Percentiles rank a stretch among this genome's conserved stretches.
Evolutionary conservation across 2,797 vertebrate genomes (phyloP).

Genomic region (Acanthurus leucopareius): DNA sequence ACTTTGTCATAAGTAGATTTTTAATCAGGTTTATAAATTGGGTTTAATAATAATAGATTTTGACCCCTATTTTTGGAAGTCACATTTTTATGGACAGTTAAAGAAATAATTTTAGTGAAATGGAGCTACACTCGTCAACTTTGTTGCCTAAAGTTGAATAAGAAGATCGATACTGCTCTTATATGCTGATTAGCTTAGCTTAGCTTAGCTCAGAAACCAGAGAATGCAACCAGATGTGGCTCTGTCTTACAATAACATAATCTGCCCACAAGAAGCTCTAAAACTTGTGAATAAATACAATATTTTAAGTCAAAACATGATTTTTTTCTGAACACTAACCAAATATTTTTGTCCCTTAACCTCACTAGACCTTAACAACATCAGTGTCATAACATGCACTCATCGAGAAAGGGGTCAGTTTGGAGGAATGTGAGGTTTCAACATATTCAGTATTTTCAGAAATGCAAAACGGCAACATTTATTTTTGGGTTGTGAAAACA

Average conservation of each 20-base stretch:
- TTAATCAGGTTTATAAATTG: slow-evolving; percentile 16
- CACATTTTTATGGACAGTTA: not conserved
- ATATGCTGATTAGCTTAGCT: not conserved
- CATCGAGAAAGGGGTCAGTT: too few relatives aligned
- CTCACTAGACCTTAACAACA: too few relatives aligned
- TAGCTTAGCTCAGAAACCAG: not conserved
- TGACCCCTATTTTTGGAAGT: not conserved
- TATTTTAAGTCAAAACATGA: not conserved
- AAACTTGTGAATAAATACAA: not conserved
- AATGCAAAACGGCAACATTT: too few relatives aligned
- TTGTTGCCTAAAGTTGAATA: not conserved
- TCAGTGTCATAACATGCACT: too few relatives aligned
- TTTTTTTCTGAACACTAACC: too few relatives aligned
- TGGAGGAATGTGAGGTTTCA: too few relatives aligned
- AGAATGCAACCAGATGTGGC: too few relatives aligned
- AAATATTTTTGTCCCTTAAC: too few relatives aligned
- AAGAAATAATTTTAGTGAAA: not conserved
- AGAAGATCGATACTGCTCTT: not conserved
- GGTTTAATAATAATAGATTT: not conserved
- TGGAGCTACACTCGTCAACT: not conserved
- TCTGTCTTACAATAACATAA: not conserved
- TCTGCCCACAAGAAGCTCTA: too few relatives aligned
- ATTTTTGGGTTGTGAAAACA: too few relatives aligned
- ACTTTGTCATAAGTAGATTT: slow-evolving; percentile 38
- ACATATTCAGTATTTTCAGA: too few relatives aligned